Conservation (phyloP, 2,113 vertebrate genomes). For the Trematomus loennbergii region DNA sequence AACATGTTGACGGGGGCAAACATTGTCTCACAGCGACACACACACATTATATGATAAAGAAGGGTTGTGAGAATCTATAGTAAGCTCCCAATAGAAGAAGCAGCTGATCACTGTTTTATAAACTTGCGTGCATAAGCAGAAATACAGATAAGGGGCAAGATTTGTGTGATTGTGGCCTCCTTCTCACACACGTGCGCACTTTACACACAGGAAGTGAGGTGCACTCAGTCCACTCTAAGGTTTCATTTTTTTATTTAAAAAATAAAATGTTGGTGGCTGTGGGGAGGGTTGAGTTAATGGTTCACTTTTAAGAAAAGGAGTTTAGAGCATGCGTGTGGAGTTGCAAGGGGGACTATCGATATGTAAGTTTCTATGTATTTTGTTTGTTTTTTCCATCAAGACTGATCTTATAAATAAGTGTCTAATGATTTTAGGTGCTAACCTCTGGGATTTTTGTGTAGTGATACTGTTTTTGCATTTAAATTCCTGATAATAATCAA, state of each 20-base stretch:
- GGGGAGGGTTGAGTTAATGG: no score
- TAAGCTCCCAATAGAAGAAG: background rate
- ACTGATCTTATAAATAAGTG: no score
- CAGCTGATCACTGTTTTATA: background rate
- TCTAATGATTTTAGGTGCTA: no score
- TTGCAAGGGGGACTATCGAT: no score
- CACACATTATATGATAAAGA: slow-evolving; percentile 18
- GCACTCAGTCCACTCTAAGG: background rate
- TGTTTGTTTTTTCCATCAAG: no score
- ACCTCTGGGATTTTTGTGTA: no score
- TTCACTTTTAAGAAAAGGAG: no score
- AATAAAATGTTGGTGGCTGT: no score
- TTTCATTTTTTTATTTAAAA: background rate
- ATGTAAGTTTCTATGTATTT: no score
- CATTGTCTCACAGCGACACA: background rate
- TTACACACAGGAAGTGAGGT: background rate
- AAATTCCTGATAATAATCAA: no score
- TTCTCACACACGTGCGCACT: background rate
- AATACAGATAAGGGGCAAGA: slow-evolving; percentile 25
- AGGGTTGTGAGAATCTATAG: slow-evolving; percentile 22
- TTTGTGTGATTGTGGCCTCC: background rate
- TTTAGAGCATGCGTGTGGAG: no score
- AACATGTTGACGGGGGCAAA: background rate
- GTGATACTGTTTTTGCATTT: no score
- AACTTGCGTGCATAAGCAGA: slow-evolving; percentile 24